phyloP scores from a whole-genome alignment of 2,797 vertebrate genomes.

The Potorous gilbertii region DNA sequence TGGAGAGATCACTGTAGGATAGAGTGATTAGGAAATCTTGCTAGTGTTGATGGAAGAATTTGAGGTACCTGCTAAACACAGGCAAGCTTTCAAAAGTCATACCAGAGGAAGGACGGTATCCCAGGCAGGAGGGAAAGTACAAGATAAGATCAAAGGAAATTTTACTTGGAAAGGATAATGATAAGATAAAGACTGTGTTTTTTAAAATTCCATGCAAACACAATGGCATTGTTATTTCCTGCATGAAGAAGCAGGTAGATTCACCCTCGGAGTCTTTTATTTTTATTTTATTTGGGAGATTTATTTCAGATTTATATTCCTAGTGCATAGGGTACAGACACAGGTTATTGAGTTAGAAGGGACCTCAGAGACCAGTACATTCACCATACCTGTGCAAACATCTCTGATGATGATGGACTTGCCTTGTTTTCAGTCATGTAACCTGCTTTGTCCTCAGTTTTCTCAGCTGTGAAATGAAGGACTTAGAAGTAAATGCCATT shows the following conservation, averaged over 20 bases:
- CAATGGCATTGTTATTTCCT: background rate
- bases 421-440: background rate
- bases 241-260: background rate
- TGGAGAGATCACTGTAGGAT: background rate
- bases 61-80: background rate
- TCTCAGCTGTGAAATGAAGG: background rate
- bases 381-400: background rate
- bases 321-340: background rate
- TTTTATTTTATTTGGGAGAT: background rate
- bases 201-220: background rate
- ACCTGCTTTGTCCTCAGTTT: background rate
- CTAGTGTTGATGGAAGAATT: background rate
- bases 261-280: background rate
- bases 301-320: background rate
- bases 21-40: background rate
- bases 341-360: background rate
- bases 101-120: background rate
- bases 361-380: background rate
- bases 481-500: background rate
- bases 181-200: background rate
- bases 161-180: background rate
- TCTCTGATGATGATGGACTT: background rate
- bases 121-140: background rate
- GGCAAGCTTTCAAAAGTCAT: background rate
- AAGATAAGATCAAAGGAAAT: background rate